These are phyloP conservation scores for Acleris literana DNA, from an alignment of 2,888 invertebrate species.

Conservation along the genomic window DNA sequence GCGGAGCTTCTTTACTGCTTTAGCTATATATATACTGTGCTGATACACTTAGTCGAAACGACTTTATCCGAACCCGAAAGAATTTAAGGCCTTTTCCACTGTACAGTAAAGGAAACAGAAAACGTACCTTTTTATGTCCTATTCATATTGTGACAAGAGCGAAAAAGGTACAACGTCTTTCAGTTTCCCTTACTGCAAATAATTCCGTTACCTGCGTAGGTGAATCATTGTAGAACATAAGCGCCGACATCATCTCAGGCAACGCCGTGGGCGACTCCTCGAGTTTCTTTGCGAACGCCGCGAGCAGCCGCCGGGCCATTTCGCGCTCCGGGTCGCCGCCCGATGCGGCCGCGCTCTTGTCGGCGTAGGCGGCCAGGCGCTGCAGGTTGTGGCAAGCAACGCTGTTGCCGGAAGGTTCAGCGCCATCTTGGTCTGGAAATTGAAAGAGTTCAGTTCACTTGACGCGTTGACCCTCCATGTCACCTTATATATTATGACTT, in stretches of 20 bases:
- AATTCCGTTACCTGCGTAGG: conserved; percentile 88
- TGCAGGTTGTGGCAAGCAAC: conserved; percentile 92
- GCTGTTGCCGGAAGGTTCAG: conserved; percentile 97
- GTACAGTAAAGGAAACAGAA: no score
- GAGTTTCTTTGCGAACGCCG: conserved; percentile 85
- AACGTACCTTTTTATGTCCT: no score
- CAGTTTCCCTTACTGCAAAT: not conserved
- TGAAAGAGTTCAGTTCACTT: not conserved
- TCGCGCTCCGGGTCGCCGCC: conserved; percentile 72
- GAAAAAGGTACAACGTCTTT: no score
- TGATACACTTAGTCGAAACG: no score
- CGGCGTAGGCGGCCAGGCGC: conserved; percentile 88
- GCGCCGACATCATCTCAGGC: conserved; percentile 90
- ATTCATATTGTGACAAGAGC: no score
- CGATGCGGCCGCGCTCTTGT: conserved; percentile 71
- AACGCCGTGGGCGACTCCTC: conserved; percentile 86
- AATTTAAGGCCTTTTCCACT: no score
- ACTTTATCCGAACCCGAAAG: no score
- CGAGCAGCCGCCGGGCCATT: conserved; percentile 84
- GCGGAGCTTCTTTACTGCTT: no score
- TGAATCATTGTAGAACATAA: conserved; percentile 87
- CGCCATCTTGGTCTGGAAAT: conserved; percentile 93
- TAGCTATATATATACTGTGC: no score
- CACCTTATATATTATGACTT: no score
- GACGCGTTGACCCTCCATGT: not conserved